These are phyloP conservation scores for Orchesella flavescens DNA, from an alignment of 2,888 invertebrate species.

Conservation along the genomic window DNA sequence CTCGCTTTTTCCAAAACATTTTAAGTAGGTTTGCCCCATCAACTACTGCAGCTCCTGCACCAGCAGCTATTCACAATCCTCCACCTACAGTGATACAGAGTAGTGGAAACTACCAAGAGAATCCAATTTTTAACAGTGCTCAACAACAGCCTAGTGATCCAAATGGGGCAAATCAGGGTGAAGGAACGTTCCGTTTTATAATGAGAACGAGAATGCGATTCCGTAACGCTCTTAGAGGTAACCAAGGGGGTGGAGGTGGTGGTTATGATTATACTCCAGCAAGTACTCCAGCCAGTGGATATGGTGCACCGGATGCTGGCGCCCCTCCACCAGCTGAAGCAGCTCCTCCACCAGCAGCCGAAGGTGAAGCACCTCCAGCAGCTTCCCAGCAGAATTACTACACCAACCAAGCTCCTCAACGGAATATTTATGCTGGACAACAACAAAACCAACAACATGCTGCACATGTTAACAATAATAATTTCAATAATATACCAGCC, in stretches of 20 bases:
- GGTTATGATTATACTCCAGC: constrained; percentile 40
- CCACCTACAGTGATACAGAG: constrained; percentile 43
- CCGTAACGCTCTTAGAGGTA: constrained; percentile 32
- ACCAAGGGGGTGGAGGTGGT: constrained; percentile 8
- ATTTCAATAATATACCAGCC: constrained; percentile 1
- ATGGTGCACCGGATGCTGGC: constrained; percentile 3
- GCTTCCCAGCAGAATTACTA: constrained; percentile 22
- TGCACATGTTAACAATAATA: background rate
- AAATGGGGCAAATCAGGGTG: background rate
- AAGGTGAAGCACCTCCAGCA: background rate
- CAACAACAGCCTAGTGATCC: background rate
- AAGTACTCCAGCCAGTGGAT: constrained; percentile 21
- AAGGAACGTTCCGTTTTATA: constrained; percentile 41
- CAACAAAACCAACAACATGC: constrained; percentile 4
- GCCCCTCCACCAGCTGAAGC: constrained; percentile 7
- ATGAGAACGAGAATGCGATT: constrained; percentile 36
- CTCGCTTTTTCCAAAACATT: constrained; percentile 47
- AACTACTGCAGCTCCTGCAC: constrained; percentile 34
- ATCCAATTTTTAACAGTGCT: constrained; percentile 36
- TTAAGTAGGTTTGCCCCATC: constrained; percentile 23
- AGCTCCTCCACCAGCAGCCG: background rate
- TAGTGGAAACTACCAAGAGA: constrained; percentile 39
- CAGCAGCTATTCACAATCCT: constrained; percentile 43
- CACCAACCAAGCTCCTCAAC: background rate
- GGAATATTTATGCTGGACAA: background rate